A percentile compares a stretch with the other conserved stretches of the same genome.
Conservation (phyloP, 2,888 invertebrate species). For the Coelopa pilipes region DNA sequence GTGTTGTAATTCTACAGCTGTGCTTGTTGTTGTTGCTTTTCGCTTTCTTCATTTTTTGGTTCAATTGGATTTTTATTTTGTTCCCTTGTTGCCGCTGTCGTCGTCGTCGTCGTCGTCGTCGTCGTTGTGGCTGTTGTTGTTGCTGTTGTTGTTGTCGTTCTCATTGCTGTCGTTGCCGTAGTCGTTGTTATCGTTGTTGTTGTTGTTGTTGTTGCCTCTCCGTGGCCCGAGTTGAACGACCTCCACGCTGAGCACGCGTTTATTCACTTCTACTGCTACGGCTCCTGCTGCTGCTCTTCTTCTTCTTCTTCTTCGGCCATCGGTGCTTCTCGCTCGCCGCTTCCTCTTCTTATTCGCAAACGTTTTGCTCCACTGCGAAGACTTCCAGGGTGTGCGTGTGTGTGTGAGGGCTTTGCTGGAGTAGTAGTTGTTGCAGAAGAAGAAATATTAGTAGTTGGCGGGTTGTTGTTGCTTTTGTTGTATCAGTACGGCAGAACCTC, state of each 20-base stretch:
- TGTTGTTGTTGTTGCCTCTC: constrained; percentile 32
- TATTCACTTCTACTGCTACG: constrained; percentile 37
- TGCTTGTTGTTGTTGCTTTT: constrained; percentile 5
- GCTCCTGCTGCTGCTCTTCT: constrained; percentile 3
- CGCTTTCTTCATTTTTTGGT: constrained; percentile 24
- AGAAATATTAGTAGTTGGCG: background rate
- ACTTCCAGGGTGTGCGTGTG: constrained; percentile 11
- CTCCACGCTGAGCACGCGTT: constrained; percentile 48
- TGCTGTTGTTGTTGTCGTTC: constrained; percentile 33
- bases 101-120: constrained; percentile 26
- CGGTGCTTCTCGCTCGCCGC: constrained; percentile 3
- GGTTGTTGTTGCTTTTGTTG: background rate
- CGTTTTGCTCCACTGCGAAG: constrained; percentile 27
- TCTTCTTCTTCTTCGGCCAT: background rate
- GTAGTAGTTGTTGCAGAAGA: background rate
- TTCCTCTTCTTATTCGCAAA: constrained; percentile 30
- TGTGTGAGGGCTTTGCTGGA: background rate
- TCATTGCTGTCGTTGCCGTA: background rate
- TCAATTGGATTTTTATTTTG: constrained; percentile 25
- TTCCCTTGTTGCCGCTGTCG: background rate
- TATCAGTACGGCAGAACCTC: background rate
- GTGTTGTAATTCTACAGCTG: background rate
- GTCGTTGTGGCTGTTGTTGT: constrained; percentile 16
- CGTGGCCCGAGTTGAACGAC: constrained; percentile 45
- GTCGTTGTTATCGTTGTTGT: constrained; percentile 21